phyloP scores from a whole-genome alignment of 2,888 invertebrate genomes.

The Siphlonurus alternatus region DNA sequence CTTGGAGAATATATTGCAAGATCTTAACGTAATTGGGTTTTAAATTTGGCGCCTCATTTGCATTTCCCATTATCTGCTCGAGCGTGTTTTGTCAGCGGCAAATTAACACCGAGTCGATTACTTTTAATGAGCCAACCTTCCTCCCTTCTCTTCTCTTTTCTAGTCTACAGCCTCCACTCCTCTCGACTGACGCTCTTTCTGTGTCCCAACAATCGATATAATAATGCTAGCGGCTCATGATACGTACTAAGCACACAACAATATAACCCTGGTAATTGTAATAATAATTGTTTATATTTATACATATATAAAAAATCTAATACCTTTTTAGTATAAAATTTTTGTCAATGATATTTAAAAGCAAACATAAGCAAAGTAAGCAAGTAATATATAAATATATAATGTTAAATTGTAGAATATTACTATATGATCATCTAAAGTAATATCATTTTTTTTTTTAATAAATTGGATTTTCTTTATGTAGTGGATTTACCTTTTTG shows the following conservation, averaged over 20 bases:
- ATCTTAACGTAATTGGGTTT: slow-evolving; percentile 3
- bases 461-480: too few species aligned
- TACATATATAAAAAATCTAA: background rate
- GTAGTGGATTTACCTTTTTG: too few species aligned
- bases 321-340: background rate
- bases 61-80: slow-evolving; percentile 2
- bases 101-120: slow-evolving; percentile 3
- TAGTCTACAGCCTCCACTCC: background rate
- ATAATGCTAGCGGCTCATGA: background rate
- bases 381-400: too few species aligned
- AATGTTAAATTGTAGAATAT: too few species aligned
- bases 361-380: too few species aligned
- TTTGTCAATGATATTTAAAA: background rate
- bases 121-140: slow-evolving; percentile 1
- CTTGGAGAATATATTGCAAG: background rate
- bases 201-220: background rate
- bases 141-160: background rate
- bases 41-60: slow-evolving; percentile 3
- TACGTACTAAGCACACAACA: background rate
- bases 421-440: too few species aligned
- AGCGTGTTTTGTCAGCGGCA: slow-evolving; percentile 2
- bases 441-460: too few species aligned
- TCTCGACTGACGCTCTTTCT: background rate
- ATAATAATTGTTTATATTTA: background rate
- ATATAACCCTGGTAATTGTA: background rate